phyloP scores from a whole-genome alignment of 2,797 vertebrate species.

The Neosalanx taihuensis region DNA sequence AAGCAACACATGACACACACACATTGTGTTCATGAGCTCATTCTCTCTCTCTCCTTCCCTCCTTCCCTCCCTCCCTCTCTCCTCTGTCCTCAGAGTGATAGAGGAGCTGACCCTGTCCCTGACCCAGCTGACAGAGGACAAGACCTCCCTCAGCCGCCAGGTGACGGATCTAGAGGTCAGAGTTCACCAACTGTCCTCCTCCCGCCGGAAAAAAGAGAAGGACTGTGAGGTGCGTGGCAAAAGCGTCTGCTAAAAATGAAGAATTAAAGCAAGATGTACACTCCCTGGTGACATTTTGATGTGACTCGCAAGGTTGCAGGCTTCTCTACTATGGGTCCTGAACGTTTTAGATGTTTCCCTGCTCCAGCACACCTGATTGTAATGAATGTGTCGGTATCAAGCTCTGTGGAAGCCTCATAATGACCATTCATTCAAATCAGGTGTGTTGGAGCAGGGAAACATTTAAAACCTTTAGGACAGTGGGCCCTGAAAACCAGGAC shows the following conservation, averaged over 20 bases:
- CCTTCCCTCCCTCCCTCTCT: background rate
- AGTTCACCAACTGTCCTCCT: slow-evolving; percentile 50
- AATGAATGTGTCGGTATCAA: no score
- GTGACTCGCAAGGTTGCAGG: background rate
- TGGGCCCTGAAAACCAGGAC: no score
- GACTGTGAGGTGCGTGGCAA: slow-evolving; percentile 58
- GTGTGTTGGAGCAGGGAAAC: no score
- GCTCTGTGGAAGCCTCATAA: no score
- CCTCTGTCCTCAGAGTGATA: slow-evolving; percentile 70
- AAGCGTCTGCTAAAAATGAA: background rate
- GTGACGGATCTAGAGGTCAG: slow-evolving; percentile 54
- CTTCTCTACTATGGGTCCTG: background rate
- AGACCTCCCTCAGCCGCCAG: slow-evolving; percentile 41
- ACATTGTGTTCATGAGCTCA: no score
- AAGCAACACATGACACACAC: no score
- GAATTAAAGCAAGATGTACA: background rate
- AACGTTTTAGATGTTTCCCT: no score
- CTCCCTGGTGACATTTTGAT: slow-evolving; percentile 3
- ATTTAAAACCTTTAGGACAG: no score
- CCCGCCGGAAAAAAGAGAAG: slow-evolving; percentile 47
- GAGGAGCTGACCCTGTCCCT: slow-evolving; percentile 71
- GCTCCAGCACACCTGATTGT: no score
- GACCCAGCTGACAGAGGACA: slow-evolving; percentile 61
- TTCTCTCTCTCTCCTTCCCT: background rate
- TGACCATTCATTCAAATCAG: no score